A percentile compares a stretch with the other conserved stretches of the same genome.
phyloP scores from a whole-genome alignment of 2,888 invertebrate genomes.

The Nomada lathburiana region DNA sequence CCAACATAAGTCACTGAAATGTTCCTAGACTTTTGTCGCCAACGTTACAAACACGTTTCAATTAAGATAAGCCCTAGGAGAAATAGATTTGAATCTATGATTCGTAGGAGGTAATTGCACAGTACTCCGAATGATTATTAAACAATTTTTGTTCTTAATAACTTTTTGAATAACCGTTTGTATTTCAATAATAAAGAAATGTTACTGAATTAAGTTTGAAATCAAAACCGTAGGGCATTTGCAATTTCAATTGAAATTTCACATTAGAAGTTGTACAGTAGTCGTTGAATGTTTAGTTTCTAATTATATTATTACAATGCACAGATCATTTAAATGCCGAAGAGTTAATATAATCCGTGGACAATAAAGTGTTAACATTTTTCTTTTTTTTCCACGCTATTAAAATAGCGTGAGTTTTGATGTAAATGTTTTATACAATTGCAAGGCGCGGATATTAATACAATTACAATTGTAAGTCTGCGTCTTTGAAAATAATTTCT shows the following conservation, averaged over 20 bases:
- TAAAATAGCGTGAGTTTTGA: too few species aligned
- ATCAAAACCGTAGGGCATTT: background rate
- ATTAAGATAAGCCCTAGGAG: background rate
- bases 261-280: too few species aligned
- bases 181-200: background rate
- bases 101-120: background rate
- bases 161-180: background rate
- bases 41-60: slow-evolving; percentile 3
- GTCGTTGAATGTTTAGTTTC: too few species aligned
- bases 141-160: background rate
- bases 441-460: too few species aligned
- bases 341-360: too few species aligned
- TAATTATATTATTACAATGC: background rate
- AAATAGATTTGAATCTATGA: background rate
- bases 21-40: slow-evolving; percentile 34
- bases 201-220: background rate
- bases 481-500: too few species aligned
- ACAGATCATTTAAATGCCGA: background rate
- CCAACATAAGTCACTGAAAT: slow-evolving; percentile 49
- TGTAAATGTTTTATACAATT: too few species aligned
- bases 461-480: too few species aligned
- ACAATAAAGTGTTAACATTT: too few species aligned
- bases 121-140: background rate
- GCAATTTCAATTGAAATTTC: background rate
- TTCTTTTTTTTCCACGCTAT: too few species aligned